These are phyloP conservation scores for Punctoribates punctum DNA, from an alignment of 2,888 invertebrate species.

Conservation along the genomic window DNA sequence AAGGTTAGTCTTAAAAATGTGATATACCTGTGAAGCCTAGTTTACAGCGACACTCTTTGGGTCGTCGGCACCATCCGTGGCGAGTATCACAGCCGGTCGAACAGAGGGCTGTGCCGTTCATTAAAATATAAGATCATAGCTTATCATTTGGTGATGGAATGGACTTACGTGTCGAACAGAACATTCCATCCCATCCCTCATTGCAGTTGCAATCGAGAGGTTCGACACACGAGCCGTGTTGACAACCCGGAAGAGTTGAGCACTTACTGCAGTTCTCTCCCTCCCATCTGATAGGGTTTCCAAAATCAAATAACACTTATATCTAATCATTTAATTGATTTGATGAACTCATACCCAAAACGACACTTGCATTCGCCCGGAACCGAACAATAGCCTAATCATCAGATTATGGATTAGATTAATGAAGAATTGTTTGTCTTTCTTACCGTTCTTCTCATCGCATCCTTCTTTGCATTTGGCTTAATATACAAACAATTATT, in stretches of 20 bases:
- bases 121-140: slow-evolving; percentile 15
- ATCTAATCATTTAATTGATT: not conserved
- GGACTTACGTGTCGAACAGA: slow-evolving; percentile 68
- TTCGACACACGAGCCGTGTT: slow-evolving; percentile 81
- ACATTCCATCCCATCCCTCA: slow-evolving; percentile 77
- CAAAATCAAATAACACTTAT: not conserved
- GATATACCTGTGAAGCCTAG: slow-evolving; percentile 73
- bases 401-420: not conserved
- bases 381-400: slow-evolving; percentile 67
- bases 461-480: slow-evolving; percentile 82
- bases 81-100: slow-evolving; percentile 74
- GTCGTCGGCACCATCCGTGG: slow-evolving; percentile 74
- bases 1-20: not conserved
- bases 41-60: slow-evolving; percentile 76
- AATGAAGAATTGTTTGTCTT: not conserved
- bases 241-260: slow-evolving; percentile 82
- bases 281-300: slow-evolving; percentile 16
- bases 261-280: slow-evolving; percentile 81
- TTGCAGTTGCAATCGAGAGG: slow-evolving; percentile 85
- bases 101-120: slow-evolving; percentile 68
- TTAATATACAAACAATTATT: slow-evolving; percentile 53
- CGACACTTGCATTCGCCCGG: slow-evolving; percentile 70
- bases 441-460: slow-evolving; percentile 66
- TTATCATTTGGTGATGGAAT: not conserved
- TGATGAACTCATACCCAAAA: slow-evolving; percentile 31